These are phyloP conservation scores for Luffia ferchaultella DNA, from an alignment of 2,888 invertebrate species.

Conservation along the genomic window DNA sequence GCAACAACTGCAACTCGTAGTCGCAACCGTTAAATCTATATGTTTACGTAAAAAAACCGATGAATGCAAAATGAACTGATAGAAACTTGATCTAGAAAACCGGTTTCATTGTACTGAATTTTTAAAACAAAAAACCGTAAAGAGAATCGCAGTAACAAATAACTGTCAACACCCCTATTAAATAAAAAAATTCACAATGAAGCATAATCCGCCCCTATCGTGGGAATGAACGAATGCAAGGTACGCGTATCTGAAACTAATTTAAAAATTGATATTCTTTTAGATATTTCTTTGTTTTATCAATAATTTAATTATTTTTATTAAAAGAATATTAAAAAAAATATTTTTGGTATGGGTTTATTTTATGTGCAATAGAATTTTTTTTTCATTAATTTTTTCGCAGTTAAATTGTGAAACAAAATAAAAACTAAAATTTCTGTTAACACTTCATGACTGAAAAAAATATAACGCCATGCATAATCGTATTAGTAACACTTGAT, in stretches of 20 bases:
- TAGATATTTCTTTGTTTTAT: neutral
- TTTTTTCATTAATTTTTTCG: too few relatives aligned
- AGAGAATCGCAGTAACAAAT: constrained; percentile 58
- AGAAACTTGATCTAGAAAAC: constrained; percentile 42
- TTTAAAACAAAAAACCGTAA: constrained; percentile 50
- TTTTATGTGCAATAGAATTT: too few relatives aligned
- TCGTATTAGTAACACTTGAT: too few relatives aligned
- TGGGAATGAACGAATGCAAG: constrained; percentile 61
- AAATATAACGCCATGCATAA: too few relatives aligned
- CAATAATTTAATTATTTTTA: neutral
- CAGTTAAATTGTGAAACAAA: too few relatives aligned
- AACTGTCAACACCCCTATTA: constrained; percentile 64
- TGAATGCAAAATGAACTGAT: constrained; percentile 39
- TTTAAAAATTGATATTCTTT: constrained; percentile 63
- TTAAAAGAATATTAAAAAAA: neutral
- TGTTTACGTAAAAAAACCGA: constrained; percentile 41
- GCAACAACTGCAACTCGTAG: constrained; percentile 37
- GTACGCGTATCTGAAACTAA: constrained; percentile 61
- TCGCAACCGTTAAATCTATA: constrained; percentile 56
- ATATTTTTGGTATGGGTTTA: too few relatives aligned
- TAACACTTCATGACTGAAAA: too few relatives aligned
- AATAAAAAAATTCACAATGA: constrained; percentile 46
- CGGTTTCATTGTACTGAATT: constrained; percentile 28
- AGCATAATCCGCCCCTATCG: constrained; percentile 49
- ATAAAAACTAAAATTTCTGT: too few relatives aligned